These are phyloP conservation scores for Drosophila erecta DNA, from an alignment of 1,140 invertebrate genomes.

Conservation along the genomic window DNA sequence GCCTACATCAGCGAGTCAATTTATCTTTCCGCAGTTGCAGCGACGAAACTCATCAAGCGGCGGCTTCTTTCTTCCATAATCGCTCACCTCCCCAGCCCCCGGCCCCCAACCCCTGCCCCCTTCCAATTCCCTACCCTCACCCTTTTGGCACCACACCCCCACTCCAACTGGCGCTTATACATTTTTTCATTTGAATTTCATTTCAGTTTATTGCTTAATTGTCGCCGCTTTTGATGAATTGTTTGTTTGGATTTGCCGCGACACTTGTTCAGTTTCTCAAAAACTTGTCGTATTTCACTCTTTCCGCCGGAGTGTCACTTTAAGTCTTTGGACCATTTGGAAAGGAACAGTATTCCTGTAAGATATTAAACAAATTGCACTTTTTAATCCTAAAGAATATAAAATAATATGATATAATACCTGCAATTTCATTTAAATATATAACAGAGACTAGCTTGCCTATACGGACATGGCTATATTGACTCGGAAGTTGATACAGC, in stretches of 20 bases:
- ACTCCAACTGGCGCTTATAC: conserved; percentile 52
- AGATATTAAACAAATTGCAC: too few relatives aligned
- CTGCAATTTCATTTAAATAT: too few relatives aligned
- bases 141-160: conserved; percentile 23
- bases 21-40: conserved; percentile 82
- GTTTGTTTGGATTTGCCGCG: conserved; percentile 83
- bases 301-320: not conserved
- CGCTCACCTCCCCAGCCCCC: conserved; percentile 32
- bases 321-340: not conserved
- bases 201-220: conserved; percentile 72
- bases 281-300: not conserved
- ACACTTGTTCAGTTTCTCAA: conserved; percentile 61
- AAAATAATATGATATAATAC: too few relatives aligned
- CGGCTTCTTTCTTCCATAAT: conserved; percentile 80
- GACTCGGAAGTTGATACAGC: too few relatives aligned
- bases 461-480: too few relatives aligned
- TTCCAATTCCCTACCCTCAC: not conserved
- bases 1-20: conserved; percentile 78
- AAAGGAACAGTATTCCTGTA: too few relatives aligned
- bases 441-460: too few relatives aligned
- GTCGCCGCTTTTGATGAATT: conserved; percentile 80
- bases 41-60: conserved; percentile 70
- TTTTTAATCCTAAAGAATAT: too few relatives aligned
- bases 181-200: conserved; percentile 80
- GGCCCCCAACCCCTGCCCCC: not conserved